Evolutionary conservation across 2,888 invertebrate species (phyloP).

Genomic region (Heliconius aoede): DNA sequence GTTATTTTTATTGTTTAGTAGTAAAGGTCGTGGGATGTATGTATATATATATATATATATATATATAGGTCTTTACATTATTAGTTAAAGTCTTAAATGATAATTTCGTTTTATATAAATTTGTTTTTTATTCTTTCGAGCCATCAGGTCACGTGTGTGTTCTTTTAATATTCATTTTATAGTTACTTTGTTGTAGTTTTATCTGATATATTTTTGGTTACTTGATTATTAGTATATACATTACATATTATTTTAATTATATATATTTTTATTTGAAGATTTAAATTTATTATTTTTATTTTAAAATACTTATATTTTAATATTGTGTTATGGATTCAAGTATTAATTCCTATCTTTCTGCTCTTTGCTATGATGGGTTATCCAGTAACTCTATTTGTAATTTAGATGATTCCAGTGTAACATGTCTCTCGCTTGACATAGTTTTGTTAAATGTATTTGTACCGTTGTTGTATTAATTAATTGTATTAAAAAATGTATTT

Average conservation of each 20-base stretch:
- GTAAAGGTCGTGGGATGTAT: too few relatives aligned
- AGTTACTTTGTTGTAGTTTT: too few relatives aligned
- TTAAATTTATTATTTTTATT: not conserved
- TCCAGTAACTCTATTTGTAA: not conserved
- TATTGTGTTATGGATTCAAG: not conserved
- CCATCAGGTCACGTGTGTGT: not conserved
- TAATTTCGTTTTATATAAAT: too few relatives aligned
- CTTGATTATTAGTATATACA: too few relatives aligned
- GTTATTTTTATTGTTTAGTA: too few relatives aligned
- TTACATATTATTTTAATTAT: too few relatives aligned
- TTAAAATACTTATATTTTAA: not conserved
- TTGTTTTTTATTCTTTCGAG: not conserved
- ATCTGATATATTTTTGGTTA: not conserved
- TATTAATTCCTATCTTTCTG: not conserved
- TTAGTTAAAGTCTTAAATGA: too few relatives aligned
- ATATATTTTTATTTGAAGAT: not conserved
- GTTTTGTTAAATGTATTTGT: not conserved
- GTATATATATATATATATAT: too few relatives aligned
- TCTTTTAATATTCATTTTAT: not conserved
- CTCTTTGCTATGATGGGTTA: not conserved
- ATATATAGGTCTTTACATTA: too few relatives aligned
- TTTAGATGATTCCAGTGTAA: not conserved
- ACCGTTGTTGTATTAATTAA: too few relatives aligned
- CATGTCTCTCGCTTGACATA: not conserved
- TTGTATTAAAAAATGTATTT: too few relatives aligned